phyloP scores from a whole-genome alignment of 2,888 invertebrate species.

The Ormyrus nitidulus region DNA sequence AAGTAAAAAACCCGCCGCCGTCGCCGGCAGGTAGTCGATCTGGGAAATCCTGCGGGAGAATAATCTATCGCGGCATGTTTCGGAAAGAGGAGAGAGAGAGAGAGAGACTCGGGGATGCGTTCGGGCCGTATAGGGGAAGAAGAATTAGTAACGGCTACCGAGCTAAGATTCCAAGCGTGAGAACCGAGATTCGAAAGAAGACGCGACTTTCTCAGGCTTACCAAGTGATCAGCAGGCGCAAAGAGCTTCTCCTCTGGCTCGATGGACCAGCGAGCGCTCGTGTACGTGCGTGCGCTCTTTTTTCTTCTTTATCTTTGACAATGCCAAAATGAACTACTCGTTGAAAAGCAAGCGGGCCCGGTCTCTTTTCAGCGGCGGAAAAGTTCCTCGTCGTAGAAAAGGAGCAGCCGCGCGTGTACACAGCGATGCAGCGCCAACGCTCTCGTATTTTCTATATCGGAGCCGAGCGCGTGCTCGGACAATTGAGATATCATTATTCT shows the following conservation, averaged over 20 bases:
- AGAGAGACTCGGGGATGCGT: conserved; percentile 7
- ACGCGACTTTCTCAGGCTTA: conserved; percentile 69
- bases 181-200: conserved; percentile 70
- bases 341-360: too few relatives aligned
- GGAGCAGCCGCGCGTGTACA: background rate
- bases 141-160: conserved; percentile 48
- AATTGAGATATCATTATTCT: too few relatives aligned
- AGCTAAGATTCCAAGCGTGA: conserved; percentile 66
- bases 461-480: too few relatives aligned
- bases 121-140: conserved; percentile 35
- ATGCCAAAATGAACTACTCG: too few relatives aligned
- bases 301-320: too few relatives aligned
- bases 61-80: conserved; percentile 41
- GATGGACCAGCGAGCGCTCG: conserved; percentile 11
- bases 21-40: conserved; percentile 17
- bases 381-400: background rate
- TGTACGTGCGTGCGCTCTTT: background rate
- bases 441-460: too few relatives aligned
- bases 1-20: background rate
- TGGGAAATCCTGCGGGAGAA: conserved; percentile 47
- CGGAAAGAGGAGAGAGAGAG: conserved; percentile 33
- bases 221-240: conserved; percentile 66
- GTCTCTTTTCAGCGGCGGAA: background rate
- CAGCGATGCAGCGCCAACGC: background rate
- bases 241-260: conserved; percentile 63